Evolutionary conservation across 2,888 invertebrate genomes (phyloP).

Genomic region (Idaea aversata): DNA sequence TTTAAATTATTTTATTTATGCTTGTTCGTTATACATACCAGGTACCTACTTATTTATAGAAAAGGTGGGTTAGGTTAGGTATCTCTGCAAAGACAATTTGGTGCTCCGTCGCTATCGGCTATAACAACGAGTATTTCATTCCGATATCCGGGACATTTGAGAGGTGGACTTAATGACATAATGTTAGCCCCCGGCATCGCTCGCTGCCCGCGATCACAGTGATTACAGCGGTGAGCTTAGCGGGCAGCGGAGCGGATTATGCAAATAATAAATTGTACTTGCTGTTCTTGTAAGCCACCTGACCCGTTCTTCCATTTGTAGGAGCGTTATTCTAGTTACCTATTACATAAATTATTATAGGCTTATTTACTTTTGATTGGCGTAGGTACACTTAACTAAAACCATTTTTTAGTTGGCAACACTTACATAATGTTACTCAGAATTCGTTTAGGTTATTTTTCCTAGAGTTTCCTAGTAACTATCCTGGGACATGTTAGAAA

Average conservation of each 20-base stretch:
- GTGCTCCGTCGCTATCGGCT: conserved; percentile 40
- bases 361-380: background rate
- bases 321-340: background rate
- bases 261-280: conserved; percentile 57
- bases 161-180: conserved; percentile 65
- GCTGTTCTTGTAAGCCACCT: conserved; percentile 9
- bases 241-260: conserved; percentile 48
- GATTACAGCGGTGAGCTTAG: conserved; percentile 47
- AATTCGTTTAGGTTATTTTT: background rate
- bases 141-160: conserved; percentile 55
- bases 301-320: conserved; percentile 4
- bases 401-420: no score
- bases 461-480: no score
- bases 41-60: background rate
- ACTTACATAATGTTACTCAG: background rate
- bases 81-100: conserved; percentile 24
- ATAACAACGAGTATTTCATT: conserved; percentile 54
- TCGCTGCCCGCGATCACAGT: conserved; percentile 50
- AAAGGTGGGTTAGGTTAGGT: background rate
- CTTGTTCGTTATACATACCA: background rate
- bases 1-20: background rate
- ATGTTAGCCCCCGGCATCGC: conserved; percentile 61
- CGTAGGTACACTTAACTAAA: no score
- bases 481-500: no score
- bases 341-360: background rate